Percentiles rank a stretch among this genome's conserved stretches.
Evolutionary conservation across 1,140 invertebrate genomes (phyloP).

Genomic region (Maniola jurtina): DNA sequence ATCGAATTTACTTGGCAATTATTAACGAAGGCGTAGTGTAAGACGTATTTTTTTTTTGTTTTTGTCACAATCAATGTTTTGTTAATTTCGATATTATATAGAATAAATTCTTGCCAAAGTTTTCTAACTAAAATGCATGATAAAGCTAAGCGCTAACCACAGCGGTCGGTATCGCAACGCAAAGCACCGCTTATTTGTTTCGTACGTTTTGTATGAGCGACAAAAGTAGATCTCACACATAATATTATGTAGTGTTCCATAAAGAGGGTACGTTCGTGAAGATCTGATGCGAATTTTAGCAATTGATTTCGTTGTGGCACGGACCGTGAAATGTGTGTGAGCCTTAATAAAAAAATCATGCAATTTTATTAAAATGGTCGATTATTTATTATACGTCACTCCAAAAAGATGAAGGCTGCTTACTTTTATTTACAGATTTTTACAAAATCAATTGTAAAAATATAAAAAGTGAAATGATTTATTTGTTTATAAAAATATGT

Average conservation of each 20-base stretch:
- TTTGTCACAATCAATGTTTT: slow-evolving; percentile 51
- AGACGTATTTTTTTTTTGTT: slow-evolving; percentile 31
- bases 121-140: slow-evolving; percentile 18
- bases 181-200: neutral
- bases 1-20: slow-evolving; percentile 74
- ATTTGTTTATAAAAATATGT: too few relatives aligned
- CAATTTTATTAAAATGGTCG: neutral
- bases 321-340: neutral
- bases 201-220: neutral
- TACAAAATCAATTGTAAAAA: too few relatives aligned
- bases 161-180: neutral
- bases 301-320: neutral
- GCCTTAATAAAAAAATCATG: neutral
- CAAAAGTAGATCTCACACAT: too few relatives aligned
- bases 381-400: neutral
- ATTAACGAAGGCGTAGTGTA: slow-evolving; percentile 40
- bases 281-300: neutral
- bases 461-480: too few relatives aligned
- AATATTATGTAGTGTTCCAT: too few relatives aligned
- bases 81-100: slow-evolving; percentile 31
- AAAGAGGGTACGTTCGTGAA: too few relatives aligned
- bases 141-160: neutral
- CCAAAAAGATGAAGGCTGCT: neutral
- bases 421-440: neutral
- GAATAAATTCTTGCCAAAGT: slow-evolving; percentile 68